Evolutionary conservation across 2,113 vertebrate genomes (phyloP).

Genomic region (Setophaga petechia): DNA sequence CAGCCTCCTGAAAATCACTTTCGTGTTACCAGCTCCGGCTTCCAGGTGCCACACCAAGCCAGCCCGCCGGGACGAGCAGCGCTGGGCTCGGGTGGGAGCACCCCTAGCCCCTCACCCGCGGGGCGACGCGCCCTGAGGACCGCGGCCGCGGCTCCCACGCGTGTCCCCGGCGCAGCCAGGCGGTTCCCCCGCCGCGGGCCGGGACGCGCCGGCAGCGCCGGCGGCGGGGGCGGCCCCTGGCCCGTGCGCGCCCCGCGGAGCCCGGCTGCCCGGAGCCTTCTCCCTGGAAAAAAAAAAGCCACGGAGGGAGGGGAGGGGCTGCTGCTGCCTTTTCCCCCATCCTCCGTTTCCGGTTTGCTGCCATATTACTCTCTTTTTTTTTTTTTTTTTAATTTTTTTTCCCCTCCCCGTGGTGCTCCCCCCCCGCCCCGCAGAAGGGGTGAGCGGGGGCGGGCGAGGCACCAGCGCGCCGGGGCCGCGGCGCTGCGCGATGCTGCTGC

Average conservation of each 20-base stretch:
- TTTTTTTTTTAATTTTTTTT: not conserved
- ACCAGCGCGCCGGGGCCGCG: not conserved
- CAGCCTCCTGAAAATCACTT: not conserved
- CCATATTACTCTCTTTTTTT: not conserved
- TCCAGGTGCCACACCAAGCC: not conserved
- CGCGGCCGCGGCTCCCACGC: not conserved
- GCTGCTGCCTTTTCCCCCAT: no score
- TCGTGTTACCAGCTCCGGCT: not conserved
- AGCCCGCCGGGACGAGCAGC: not conserved
- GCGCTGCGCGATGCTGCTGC: not conserved
- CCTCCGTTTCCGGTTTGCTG: no score
- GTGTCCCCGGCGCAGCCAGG: not conserved
- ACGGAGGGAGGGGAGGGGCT: no score
- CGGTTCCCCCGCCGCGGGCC: not conserved
- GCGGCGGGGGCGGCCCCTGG: no score
- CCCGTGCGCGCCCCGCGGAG: no score
- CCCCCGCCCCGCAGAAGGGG: not conserved
- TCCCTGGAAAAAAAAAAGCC: no score
- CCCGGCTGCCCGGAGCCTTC: no score
- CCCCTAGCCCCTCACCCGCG: not conserved
- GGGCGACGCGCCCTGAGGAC: not conserved
- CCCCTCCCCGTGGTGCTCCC: not conserved
- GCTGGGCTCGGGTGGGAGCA: not conserved
- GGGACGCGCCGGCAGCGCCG: not conserved
- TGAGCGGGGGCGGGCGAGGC: not conserved